phyloP scores from a whole-genome alignment of 2,113 vertebrate species.

The Xiphophorus couchianus region DNA sequence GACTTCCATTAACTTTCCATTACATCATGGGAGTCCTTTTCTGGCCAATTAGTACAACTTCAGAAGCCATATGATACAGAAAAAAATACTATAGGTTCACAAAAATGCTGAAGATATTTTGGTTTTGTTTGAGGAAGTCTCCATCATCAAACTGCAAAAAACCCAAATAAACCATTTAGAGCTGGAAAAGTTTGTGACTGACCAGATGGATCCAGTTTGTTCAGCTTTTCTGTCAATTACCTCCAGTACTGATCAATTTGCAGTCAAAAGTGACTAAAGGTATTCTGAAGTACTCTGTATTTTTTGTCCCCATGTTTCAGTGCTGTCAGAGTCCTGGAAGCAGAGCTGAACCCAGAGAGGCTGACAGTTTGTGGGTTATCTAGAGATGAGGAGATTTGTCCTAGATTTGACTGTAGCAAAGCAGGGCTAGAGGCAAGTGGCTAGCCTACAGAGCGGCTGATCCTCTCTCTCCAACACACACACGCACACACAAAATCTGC shows the following conservation, averaged over 20 bases:
- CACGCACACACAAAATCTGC: conserved; percentile 21
- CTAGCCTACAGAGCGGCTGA: conserved; percentile 26
- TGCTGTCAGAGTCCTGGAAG: not conserved
- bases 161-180: not conserved
- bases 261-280: not conserved
- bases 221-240: not conserved
- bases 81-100: not conserved
- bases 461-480: not conserved
- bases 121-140: no score
- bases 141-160: no score
- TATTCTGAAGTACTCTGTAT: not conserved
- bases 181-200: not conserved
- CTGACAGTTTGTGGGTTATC: conserved; percentile 36
- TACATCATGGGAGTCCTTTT: not conserved
- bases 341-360: not conserved
- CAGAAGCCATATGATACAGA: not conserved
- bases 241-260: not conserved
- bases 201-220: not conserved
- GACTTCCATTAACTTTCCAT: conserved; percentile 21
- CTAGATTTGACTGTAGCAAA: conserved; percentile 49
- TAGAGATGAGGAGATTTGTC: conserved; percentile 46
- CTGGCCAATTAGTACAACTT: not conserved
- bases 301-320: not conserved
- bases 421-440: conserved; percentile 18
- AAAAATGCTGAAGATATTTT: no score